Evolutionary conservation across 1,140 invertebrate species (phyloP).

Genomic region (Drosophila pallidifrons): DNA sequence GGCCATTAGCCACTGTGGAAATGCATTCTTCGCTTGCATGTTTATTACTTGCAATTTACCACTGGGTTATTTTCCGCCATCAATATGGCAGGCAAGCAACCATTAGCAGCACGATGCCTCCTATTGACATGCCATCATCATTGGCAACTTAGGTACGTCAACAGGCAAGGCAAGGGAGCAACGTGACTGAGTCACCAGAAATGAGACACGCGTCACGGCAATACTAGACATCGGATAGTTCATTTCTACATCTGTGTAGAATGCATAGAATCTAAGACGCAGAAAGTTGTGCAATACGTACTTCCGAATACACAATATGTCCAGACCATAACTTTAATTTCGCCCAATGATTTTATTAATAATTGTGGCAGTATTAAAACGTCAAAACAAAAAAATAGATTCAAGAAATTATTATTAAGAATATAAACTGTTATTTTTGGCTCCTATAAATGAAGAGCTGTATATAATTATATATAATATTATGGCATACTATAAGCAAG

Average conservation of each 20-base stretch:
- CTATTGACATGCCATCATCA: conserved; percentile 43
- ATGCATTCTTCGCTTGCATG: conserved; percentile 62
- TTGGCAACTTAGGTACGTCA: not conserved
- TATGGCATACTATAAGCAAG: no score
- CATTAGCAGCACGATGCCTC: conserved; percentile 53
- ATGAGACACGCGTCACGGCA: conserved; percentile 20
- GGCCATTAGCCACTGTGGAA: conserved; percentile 3
- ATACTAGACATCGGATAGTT: not conserved
- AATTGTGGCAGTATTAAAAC: no score
- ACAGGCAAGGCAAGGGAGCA: not conserved
- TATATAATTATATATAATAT: no score
- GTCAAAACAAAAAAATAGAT: no score
- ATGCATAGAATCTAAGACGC: not conserved
- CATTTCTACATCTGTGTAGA: not conserved
- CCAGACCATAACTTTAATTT: no score
- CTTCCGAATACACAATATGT: no score
- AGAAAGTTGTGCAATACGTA: not conserved
- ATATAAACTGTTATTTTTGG: no score
- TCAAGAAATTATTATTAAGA: no score
- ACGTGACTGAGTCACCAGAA: conserved; percentile 24
- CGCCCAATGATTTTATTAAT: no score
- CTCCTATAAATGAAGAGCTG: no score
- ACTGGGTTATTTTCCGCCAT: conserved; percentile 48
- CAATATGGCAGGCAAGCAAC: conserved; percentile 50
- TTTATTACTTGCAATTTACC: conserved; percentile 35